These are phyloP conservation scores for Anableps anableps DNA, from an alignment of 2,797 vertebrate genomes.

Conservation along the genomic window DNA sequence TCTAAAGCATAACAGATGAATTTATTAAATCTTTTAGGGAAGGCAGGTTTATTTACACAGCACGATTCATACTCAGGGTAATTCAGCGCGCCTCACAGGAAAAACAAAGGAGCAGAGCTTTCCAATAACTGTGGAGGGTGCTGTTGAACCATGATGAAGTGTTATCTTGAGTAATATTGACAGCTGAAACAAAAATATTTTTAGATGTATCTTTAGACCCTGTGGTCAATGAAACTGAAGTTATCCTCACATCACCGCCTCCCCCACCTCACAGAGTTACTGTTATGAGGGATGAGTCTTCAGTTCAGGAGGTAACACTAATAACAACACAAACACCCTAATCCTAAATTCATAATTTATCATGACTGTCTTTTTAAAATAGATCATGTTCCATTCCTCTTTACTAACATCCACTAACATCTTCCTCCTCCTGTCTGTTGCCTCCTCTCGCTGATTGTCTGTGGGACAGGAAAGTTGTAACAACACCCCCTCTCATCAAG, in stretches of 20 bases:
- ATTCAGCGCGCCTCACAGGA: neutral
- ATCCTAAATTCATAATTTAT: slow-evolving; percentile 5
- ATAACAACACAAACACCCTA: slow-evolving; percentile 1
- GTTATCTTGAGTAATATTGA: slow-evolving; percentile 3
- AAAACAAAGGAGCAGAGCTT: neutral
- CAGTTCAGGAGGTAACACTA: slow-evolving; percentile 58
- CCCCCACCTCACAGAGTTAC: slow-evolving; percentile 58
- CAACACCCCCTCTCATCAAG: slow-evolving; percentile 79
- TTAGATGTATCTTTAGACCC: slow-evolving; percentile 54
- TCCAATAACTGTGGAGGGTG: neutral
- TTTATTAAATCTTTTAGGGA: neutral
- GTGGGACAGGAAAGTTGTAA: slow-evolving; percentile 77
- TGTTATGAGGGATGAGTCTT: slow-evolving; percentile 55
- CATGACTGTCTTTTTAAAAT: slow-evolving; percentile 4
- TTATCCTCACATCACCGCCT: slow-evolving; percentile 54
- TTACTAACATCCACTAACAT: slow-evolving; percentile 63
- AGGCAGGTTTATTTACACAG: neutral
- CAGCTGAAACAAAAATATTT: slow-evolving; percentile 2
- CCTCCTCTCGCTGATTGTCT: slow-evolving; percentile 48
- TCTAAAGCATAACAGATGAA: neutral
- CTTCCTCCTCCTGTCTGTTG: slow-evolving; percentile 48
- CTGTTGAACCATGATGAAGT: neutral
- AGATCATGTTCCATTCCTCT: slow-evolving; percentile 27
- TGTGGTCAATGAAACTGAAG: slow-evolving; percentile 38
- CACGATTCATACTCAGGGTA: neutral